A percentile compares a stretch with the other conserved stretches of the same genome.
Conservation (phyloP, 2,888 invertebrate genomes). For the Oithona nana region DNA sequence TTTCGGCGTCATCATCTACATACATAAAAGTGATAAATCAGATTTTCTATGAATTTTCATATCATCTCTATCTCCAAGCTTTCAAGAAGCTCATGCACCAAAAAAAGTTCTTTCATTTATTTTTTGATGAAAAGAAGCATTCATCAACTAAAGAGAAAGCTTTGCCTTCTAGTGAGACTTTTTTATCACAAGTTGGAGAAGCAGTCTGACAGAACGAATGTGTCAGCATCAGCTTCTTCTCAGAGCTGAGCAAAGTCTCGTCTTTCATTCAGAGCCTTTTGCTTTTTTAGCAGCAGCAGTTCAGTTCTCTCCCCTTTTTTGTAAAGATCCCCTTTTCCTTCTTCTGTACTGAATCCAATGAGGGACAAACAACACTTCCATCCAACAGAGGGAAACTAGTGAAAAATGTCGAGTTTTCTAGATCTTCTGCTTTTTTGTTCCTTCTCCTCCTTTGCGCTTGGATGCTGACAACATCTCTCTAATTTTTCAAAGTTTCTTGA, state of each 20-base stretch:
- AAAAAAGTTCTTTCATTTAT: background rate
- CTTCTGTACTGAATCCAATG: background rate
- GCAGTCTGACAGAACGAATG: background rate
- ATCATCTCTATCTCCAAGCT: background rate
- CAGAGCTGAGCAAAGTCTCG: no score
- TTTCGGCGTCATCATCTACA: no score
- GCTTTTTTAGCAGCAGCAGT: background rate
- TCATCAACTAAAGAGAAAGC: background rate
- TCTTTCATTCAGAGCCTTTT: no score
- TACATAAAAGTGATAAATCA: background rate
- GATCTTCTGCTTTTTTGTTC: no score
- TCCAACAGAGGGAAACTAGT: background rate
- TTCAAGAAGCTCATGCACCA: background rate
- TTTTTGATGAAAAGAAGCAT: no score
- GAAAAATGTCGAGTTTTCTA: background rate
- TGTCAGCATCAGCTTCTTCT: background rate
- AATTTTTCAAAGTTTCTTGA: no score
- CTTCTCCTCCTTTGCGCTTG: no score
- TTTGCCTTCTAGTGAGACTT: background rate
- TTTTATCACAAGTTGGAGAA: no score
- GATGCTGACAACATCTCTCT: no score
- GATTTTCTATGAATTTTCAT: background rate
- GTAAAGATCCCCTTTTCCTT: no score
- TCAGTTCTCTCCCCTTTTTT: background rate
- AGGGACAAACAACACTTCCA: background rate